Evolutionary conservation across 2,113 vertebrate species (phyloP), one percentile per base, ranked within the genome.

Genomic region (Cyprinodon tularosa): DNA sequence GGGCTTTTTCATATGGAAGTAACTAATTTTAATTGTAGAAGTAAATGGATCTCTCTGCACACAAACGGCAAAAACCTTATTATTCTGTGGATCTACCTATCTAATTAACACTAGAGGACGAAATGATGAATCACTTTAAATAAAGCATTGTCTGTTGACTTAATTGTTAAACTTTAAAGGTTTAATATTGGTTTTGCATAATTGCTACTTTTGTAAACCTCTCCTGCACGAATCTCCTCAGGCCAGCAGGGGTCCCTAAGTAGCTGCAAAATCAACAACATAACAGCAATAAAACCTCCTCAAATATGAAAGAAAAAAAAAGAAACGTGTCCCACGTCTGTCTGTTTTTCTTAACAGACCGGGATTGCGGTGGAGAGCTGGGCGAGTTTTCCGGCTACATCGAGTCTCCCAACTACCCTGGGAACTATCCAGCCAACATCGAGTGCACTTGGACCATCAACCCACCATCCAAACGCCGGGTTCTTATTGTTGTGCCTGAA

Each of bases 371-470:
- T 74, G 98, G 98, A 71, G 95, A 98, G 63, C 94, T 99, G 66
- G 98, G 98, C 75, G 96, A 99, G 62, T 99, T 95, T 90, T 97
- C 96, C 0, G 98, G 98, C 4, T 99, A 95, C 84, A 97, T 99
- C 0, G 98, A 99, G 87, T 99, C 98, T 0, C 98, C 98, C 59
- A 99, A 99, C 93, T 99, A 97, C 66, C 98, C 98, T 0, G 98
- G 98, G 68, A 96, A 99, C 90, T 99, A 99, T 86, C 97, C 98
- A 2, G 96, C 98, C 50, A 99, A 99, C 66, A 90, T 94, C 0
- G 98, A 99, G 84, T 99, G 98, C 80, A 99, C 95, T 0, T 99
- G 98, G 98, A 97, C 89, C 76, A 98, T 99, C 88, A 98, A 95
- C 87, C 98, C 97, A 0, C 97, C 96, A 0, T 96, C 97, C 0